Conservation (phyloP, 1,140 invertebrate genomes). For the Meloidogyne hapla region DNA sequence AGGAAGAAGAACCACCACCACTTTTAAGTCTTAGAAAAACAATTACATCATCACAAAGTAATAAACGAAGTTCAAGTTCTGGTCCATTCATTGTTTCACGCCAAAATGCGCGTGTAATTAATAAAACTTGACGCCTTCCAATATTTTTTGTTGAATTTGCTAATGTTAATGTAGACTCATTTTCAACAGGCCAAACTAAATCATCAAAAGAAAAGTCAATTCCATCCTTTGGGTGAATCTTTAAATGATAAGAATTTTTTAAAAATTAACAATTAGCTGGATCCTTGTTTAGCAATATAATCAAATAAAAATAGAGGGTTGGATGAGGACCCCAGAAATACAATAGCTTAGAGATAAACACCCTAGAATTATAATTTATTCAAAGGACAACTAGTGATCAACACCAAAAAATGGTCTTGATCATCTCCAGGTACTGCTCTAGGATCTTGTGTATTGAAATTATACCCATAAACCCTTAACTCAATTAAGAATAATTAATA, state of each 20-base stretch:
- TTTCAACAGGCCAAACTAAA: constrained; percentile 29
- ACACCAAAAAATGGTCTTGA: too few relatives aligned
- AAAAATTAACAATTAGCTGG: too few relatives aligned
- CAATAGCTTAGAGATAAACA: too few relatives aligned
- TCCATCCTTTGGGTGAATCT: constrained; percentile 16
- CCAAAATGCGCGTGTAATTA: constrained; percentile 30
- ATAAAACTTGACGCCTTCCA: neutral
- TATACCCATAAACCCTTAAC: too few relatives aligned
- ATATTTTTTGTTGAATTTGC: neutral
- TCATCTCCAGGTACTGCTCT: too few relatives aligned
- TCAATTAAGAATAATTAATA: neutral
- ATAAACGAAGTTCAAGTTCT: constrained; percentile 34
- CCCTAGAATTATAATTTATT: too few relatives aligned
- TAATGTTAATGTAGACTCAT: neutral
- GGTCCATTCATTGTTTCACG: constrained; percentile 33
- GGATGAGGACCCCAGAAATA: too few relatives aligned
- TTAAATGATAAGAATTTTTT: neutral
- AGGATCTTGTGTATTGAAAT: too few relatives aligned
- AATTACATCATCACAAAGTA: constrained; percentile 48
- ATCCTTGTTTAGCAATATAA: too few relatives aligned
- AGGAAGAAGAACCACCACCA: constrained; percentile 1
- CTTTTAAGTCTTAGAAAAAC: constrained; percentile 47
- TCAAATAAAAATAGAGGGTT: too few relatives aligned
- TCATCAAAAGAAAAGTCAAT: constrained; percentile 41
- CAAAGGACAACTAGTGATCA: too few relatives aligned